phyloP scores from a whole-genome alignment of 35 echinoderm and acorn worm genomes.

The Ophioderma brevispina region DNA sequence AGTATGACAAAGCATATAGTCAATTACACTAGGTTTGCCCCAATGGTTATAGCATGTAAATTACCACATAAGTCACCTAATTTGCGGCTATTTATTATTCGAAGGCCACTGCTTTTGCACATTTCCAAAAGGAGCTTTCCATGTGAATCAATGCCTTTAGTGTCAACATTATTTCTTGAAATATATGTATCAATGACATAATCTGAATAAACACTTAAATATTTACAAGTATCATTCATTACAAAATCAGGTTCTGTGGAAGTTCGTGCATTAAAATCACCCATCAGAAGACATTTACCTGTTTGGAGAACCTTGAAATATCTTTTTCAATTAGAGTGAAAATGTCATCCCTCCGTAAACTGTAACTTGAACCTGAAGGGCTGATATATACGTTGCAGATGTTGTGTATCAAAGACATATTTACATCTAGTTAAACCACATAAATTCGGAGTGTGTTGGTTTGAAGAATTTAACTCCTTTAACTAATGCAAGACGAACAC shows the following conservation, averaged over 20 bases:
- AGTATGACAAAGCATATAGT: neutral
- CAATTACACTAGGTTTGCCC: neutral
- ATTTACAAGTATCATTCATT: neutral
- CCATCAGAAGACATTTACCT: neutral
- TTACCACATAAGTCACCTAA: neutral
- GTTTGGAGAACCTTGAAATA: neutral
- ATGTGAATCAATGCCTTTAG: neutral
- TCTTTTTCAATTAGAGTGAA: neutral
- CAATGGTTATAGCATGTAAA: neutral
- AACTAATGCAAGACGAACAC: neutral
- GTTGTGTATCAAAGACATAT: neutral
- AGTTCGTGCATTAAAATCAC: neutral
- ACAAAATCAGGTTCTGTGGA: neutral
- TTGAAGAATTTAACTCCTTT: neutral
- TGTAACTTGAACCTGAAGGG: neutral
- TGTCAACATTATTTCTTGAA: neutral
- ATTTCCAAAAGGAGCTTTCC: neutral
- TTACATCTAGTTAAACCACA: neutral
- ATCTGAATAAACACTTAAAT: neutral
- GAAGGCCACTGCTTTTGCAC: neutral
- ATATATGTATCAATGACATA: neutral
- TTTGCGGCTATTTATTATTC: neutral
- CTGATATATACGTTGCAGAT: neutral
- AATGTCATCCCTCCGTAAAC: neutral
- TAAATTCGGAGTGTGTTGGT: too few species aligned